Percentiles rank a stretch among this genome's conserved stretches.
Conservation (phyloP, 2,888 invertebrate species). For the Ophioninae sp. region DNA sequence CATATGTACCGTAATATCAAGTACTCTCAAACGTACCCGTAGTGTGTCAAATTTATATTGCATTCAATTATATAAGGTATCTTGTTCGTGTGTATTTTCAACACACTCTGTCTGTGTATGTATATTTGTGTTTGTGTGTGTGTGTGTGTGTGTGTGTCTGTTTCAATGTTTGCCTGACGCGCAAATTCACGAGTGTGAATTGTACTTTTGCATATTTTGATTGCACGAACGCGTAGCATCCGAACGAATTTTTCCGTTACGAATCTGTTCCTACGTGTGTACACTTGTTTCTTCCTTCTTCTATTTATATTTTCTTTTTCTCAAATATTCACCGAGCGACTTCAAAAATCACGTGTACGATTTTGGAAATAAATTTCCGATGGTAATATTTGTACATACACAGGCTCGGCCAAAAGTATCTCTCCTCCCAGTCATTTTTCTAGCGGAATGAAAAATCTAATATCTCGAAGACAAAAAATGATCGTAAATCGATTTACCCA, state of each 20-base stretch:
- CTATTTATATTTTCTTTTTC: not conserved
- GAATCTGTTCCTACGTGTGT: not conserved
- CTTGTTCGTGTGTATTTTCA: not conserved
- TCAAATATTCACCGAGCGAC: not conserved
- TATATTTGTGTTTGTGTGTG: not conserved
- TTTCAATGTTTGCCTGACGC: not conserved
- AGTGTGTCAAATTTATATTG: conserved; percentile 50
- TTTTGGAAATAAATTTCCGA: not conserved
- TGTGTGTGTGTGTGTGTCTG: not conserved
- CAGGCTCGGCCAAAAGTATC: too few species aligned
- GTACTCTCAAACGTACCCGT: conserved; percentile 53
- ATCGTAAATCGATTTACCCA: too few species aligned
- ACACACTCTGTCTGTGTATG: not conserved
- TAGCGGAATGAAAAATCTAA: too few species aligned
- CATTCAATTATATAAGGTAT: conserved; percentile 24
- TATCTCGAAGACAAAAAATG: too few species aligned
- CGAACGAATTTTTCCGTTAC: not conserved
- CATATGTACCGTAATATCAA: conserved; percentile 36
- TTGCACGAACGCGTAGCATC: not conserved
- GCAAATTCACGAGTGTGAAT: not conserved
- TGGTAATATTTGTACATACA: too few species aligned
- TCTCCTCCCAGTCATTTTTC: too few species aligned
- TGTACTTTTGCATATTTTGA: not conserved
- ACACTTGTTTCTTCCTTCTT: not conserved
- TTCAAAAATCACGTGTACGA: conserved; percentile 5